Evolutionary conservation across 2,797 vertebrate genomes (phyloP).

Genomic region (Vespertilio murinus): DNA sequence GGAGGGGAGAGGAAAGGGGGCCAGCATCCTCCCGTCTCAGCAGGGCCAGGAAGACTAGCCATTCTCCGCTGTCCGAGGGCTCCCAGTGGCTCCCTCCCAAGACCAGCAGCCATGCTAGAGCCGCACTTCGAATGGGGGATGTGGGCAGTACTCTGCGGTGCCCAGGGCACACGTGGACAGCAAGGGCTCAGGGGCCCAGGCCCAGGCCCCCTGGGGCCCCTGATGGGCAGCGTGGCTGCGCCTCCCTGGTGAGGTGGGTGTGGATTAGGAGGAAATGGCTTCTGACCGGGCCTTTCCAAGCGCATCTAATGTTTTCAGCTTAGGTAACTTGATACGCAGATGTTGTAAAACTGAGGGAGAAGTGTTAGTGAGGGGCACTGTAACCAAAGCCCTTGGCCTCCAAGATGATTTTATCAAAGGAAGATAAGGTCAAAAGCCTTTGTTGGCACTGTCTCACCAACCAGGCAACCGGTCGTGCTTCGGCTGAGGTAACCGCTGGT

Average conservation of each 20-base stretch:
- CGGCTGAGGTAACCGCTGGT: conserved; percentile 17
- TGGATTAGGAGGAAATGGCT: conserved; percentile 24
- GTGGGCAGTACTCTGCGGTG: background rate
- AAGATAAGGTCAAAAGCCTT: background rate
- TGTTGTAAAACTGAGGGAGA: background rate
- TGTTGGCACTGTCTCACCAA: background rate
- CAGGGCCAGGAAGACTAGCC: background rate
- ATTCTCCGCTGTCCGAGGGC: background rate
- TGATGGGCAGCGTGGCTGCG: background rate
- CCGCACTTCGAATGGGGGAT: background rate
- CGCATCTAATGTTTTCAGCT: background rate
- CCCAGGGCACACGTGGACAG: background rate
- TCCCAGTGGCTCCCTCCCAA: background rate
- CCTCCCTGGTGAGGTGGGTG: background rate
- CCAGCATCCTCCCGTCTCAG: background rate
- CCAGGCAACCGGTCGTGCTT: background rate
- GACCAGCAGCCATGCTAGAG: background rate
- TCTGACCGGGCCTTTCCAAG: conserved; percentile 40
- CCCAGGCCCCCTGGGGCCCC: background rate
- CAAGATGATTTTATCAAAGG: conserved; percentile 29
- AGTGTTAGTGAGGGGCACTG: background rate
- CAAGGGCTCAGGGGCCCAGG: background rate
- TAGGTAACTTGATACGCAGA: conserved; percentile 29
- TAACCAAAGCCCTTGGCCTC: conserved; percentile 2
- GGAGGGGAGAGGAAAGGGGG: background rate